A percentile compares a stretch with the other conserved stretches of the same genome.
phyloP scores from a whole-genome alignment of 1,140 invertebrate species.

The Trichogramma pretiosum region DNA sequence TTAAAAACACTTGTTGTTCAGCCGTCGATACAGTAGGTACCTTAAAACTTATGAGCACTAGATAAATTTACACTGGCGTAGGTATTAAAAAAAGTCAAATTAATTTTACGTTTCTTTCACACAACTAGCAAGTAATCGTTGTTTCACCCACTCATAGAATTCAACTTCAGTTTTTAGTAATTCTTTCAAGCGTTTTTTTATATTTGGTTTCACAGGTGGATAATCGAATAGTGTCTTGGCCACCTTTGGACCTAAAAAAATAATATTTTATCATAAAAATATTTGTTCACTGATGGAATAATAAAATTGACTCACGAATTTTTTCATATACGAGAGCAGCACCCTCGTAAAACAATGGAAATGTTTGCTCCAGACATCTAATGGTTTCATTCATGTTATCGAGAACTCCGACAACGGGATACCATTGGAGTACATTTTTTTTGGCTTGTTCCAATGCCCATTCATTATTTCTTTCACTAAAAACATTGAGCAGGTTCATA shows the following conservation, averaged over 20 bases:
- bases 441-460: conserved; percentile 57
- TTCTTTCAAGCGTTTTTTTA: conserved; percentile 31
- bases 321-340: conserved; percentile 47
- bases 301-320: conserved; percentile 43
- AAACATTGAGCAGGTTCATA: no score
- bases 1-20: no score
- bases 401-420: conserved; percentile 56
- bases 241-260: conserved; percentile 25
- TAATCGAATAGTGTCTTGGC: conserved; percentile 1
- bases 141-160: conserved; percentile 55
- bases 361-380: conserved; percentile 47
- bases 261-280: background rate
- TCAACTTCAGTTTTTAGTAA: conserved; percentile 50
- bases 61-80: no score
- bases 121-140: conserved; percentile 47
- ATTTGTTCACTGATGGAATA: background rate
- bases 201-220: conserved; percentile 15
- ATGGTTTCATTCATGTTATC: conserved; percentile 57
- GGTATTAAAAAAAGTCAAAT: no score
- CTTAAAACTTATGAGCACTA: no score
- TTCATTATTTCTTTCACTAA: conserved; percentile 50
- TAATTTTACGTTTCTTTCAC: no score
- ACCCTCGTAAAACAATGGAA: conserved; percentile 55
- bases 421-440: conserved; percentile 55
- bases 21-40: no score